Evolutionary conservation across 2,113 vertebrate species (phyloP).

Genomic region (Rhinogobius similis): DNA sequence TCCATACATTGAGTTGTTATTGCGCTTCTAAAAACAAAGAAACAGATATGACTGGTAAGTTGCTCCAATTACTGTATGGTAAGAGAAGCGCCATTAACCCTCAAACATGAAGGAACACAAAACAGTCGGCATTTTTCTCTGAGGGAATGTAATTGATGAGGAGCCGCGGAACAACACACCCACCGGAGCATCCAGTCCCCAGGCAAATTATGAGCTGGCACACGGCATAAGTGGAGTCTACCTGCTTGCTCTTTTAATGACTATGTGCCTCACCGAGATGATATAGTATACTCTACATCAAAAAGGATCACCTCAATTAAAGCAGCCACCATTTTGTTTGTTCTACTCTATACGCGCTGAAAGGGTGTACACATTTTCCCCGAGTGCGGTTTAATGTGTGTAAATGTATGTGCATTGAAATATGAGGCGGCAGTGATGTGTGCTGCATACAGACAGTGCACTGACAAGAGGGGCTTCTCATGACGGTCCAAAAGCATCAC

Average conservation of each 20-base stretch:
- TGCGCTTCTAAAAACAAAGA: constrained; percentile 40
- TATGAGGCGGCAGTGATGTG: constrained; percentile 33
- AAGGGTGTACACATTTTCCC: not conserved
- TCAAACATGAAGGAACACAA: constrained; percentile 61
- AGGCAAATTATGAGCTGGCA: constrained; percentile 66
- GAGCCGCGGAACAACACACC: constrained; percentile 67
- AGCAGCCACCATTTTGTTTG: constrained; percentile 5
- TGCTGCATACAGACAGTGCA: constrained; percentile 39
- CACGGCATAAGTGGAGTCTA: constrained; percentile 42
- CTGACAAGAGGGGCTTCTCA: constrained; percentile 41
- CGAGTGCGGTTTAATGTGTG: constrained; percentile 15
- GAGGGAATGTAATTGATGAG: constrained; percentile 75
- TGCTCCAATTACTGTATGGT: constrained; percentile 64
- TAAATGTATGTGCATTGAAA: constrained; percentile 22
- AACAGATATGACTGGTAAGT: constrained; percentile 65
- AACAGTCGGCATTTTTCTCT: constrained; percentile 68
- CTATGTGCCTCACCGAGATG: not conserved
- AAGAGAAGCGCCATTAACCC: constrained; percentile 68
- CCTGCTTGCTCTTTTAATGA: constrained; percentile 45
- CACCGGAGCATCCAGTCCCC: constrained; percentile 65
- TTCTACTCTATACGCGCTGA: constrained; percentile 1
- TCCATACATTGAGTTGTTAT: constrained; percentile 42
- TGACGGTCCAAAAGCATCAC: constrained; percentile 22
- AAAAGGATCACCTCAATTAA: not conserved
- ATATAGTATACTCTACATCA: not conserved